These are phyloP conservation scores for Cephonodes hylas DNA, from an alignment of 2,888 invertebrate species.

Conservation along the genomic window DNA sequence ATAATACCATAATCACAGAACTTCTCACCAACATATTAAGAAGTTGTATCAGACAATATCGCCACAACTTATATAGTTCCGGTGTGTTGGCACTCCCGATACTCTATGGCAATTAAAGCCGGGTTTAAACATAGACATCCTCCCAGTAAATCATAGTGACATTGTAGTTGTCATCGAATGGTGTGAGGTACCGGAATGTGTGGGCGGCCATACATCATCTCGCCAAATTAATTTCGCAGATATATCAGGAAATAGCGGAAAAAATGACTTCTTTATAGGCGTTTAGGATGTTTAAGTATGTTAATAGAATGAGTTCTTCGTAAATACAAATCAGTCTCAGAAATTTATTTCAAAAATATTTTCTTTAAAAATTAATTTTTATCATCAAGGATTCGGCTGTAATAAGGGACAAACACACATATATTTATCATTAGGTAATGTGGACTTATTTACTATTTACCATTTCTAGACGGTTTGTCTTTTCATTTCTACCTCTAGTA, in stretches of 20 bases:
- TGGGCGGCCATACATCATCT: conserved; percentile 48
- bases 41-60: not conserved
- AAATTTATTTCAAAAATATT: no score
- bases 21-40: no score
- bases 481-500: no score
- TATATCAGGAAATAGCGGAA: conserved; percentile 23
- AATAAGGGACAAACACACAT: no score
- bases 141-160: conserved; percentile 25
- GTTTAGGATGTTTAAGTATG: not conserved
- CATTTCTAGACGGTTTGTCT: no score
- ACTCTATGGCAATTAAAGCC: conserved; percentile 19
- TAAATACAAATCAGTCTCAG: no score
- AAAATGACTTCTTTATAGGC: not conserved
- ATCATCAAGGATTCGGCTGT: no score
- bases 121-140: conserved; percentile 27
- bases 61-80: not conserved
- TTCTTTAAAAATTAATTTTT: no score
- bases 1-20: no score
- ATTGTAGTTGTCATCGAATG: conserved; percentile 22
- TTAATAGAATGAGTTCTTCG: not conserved
- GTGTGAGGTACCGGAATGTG: conserved; percentile 16
- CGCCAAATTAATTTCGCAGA: conserved; percentile 48
- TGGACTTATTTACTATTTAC: no score
- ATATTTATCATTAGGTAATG: no score
- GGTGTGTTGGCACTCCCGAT: not conserved